Base-by-base conservation (phyloP, 2,888 invertebrate genomes). In the Phalera bucephala region DNA sequence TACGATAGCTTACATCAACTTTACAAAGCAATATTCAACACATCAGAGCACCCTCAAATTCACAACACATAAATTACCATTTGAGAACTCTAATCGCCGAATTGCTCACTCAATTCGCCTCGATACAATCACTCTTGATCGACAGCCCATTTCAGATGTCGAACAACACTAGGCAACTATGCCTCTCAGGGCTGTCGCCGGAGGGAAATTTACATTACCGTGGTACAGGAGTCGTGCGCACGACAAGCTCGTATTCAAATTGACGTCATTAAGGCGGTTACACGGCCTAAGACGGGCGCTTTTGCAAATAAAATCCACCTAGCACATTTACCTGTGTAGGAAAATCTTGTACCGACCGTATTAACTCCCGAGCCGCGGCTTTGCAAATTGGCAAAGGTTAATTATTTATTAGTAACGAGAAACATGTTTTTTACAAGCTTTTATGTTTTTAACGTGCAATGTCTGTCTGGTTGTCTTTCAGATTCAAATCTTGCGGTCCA, bases 231-330 rank as follows among this genome's bases (percentile, higher is more conserved):
- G 57, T 64, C 60, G 64, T 65, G 70, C 50, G 64, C 68, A 63
- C 62, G 67, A 65, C 71, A 68, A 67, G 69, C 65, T 63, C 66
- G 67, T 71, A 78, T 80, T 78, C 73, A 80, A 84, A 83, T 80
- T 77, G 74, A 72, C 63, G 70, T 69, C 68, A 79, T 81, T 81
- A 81, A 74, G 64, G 64, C 63, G 54, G 61, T 66, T 50, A 59
- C 66, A 69, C 62, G 54, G 40, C 45, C 47, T 57, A 53, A 67
- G 61, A 59, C 45, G 61, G 54, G 52, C 57, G 62, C 59, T 52
- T 60, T 54, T 38, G 46, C 58, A 65, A 65, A 73, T 64, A 51
- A 33, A 34, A 37, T 40, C 37, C 25, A 45, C 40, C 32, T 31
- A 37, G 25, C 21, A 45, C 36, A 39, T 52, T 45, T 48, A 43